These are phyloP conservation scores for Andrena flavipes DNA, from an alignment of 2,888 invertebrate species.

Conservation along the genomic window DNA sequence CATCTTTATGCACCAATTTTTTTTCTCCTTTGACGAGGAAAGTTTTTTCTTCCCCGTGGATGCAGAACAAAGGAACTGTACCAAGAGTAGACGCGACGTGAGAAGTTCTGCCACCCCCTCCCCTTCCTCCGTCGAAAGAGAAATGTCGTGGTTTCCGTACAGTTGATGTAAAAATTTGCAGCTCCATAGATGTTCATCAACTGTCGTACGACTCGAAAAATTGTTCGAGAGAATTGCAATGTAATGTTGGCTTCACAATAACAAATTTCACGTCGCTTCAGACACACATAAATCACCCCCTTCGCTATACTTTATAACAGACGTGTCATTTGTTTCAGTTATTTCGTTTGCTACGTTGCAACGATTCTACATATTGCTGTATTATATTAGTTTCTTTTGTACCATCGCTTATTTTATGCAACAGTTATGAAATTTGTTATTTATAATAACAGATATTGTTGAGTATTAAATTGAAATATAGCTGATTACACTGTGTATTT, in stretches of 20 bases:
- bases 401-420: too few species aligned
- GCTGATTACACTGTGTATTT: too few species aligned
- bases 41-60: background rate
- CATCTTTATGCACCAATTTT: background rate
- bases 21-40: constrained; percentile 1
- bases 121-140: background rate
- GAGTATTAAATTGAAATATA: too few species aligned
- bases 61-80: background rate
- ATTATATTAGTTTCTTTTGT: background rate
- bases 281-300: background rate
- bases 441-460: too few species aligned
- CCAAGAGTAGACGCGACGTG: background rate
- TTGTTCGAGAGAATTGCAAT: constrained; percentile 2
- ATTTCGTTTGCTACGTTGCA: background rate
- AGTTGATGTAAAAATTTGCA: constrained; percentile 24
- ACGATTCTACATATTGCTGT: background rate
- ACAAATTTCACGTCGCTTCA: constrained; percentile 37
- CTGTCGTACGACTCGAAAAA: background rate
- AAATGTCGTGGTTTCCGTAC: constrained; percentile 15
- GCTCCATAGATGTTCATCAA: constrained; percentile 29
- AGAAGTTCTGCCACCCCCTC: background rate
- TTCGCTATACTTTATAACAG: constrained; percentile 16
- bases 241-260: constrained; percentile 1
- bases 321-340: constrained; percentile 5
- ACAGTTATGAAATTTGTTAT: too few species aligned